phyloP scores from a whole-genome alignment of 2,113 vertebrate species.

The Cebus imitator region DNA sequence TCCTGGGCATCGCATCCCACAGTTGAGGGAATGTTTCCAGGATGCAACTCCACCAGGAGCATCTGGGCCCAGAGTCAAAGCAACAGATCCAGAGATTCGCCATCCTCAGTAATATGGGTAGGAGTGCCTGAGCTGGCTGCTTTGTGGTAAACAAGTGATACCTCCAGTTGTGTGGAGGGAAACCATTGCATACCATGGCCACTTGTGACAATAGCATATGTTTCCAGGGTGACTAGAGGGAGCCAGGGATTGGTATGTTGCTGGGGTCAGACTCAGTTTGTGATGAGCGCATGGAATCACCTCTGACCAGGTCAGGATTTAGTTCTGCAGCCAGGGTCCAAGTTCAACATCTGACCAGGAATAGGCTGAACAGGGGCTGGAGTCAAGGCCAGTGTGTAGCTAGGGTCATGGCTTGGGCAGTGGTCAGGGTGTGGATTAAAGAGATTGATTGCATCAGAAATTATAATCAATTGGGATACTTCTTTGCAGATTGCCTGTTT shows the following conservation, averaged over 20 bases:
- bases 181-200: no score
- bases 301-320: background rate
- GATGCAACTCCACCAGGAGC: background rate
- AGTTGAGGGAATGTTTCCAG: background rate
- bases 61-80: background rate
- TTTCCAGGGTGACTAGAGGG: background rate
- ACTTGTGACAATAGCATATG: background rate
- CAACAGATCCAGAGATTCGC: accelerated
- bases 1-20: background rate
- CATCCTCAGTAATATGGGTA: background rate
- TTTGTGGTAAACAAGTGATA: background rate
- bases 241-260: background rate
- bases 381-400: background rate
- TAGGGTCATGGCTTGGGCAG: background rate
- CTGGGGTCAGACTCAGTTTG: background rate
- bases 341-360: background rate
- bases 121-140: background rate
- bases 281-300: background rate
- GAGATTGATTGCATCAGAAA: background rate
- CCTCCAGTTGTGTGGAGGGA: background rate
- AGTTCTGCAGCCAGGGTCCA: background rate
- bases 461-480: accelerated
- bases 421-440: background rate
- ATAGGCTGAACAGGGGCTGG: background rate
- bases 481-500: background rate